Conservation (phyloP, 2,113 vertebrate genomes). For the Hippolais icterina region DNA sequence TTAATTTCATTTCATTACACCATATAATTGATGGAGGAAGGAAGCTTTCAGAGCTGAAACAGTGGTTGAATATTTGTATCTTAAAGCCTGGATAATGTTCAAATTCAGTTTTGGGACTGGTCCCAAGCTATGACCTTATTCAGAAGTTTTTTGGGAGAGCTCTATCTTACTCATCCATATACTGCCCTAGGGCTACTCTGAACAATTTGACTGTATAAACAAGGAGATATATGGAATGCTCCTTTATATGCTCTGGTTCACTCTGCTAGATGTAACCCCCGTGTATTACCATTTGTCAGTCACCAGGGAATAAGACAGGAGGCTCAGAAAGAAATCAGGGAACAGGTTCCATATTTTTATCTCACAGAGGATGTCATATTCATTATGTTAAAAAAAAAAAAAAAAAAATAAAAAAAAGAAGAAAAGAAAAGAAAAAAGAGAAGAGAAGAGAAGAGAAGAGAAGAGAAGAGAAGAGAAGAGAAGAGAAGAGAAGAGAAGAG, state of each 20-base stretch:
- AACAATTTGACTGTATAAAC: not conserved
- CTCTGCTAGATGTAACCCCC: not conserved
- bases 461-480: too few relatives aligned
- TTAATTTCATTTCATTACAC: not conserved
- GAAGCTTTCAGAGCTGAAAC: not conserved
- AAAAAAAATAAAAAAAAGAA: too few relatives aligned
- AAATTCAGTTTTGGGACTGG: not conserved
- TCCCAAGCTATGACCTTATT: not conserved
- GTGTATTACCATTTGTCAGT: not conserved
- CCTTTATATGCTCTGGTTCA: not conserved
- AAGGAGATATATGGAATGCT: not conserved
- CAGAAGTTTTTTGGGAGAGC: not conserved
- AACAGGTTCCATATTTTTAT: not conserved
- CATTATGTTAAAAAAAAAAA: not conserved
- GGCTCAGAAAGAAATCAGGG: not conserved
- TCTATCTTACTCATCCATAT: not conserved
- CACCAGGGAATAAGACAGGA: not conserved
- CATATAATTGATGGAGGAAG: not conserved
- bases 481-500: too few relatives aligned
- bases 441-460: too few relatives aligned
- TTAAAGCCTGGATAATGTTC: not conserved
- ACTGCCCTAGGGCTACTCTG: not conserved
- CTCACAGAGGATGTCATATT: not conserved
- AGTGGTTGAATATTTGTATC: not conserved
- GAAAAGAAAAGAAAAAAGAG: too few relatives aligned